phyloP scores from a whole-genome alignment of 2,888 invertebrate species.

The Cheiracanthium punctorium region DNA sequence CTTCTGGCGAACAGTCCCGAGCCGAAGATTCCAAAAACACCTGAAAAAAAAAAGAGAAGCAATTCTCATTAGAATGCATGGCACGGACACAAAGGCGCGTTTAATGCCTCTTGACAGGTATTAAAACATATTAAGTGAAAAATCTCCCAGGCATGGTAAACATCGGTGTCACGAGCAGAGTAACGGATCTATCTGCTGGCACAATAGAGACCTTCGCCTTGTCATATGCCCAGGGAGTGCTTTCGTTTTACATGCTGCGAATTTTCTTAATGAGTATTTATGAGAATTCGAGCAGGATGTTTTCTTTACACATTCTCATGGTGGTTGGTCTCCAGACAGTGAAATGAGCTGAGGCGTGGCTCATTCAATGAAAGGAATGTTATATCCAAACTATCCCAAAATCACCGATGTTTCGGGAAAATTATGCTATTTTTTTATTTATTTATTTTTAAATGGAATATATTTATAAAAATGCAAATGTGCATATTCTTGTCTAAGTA shows the following conservation, averaged over 20 bases:
- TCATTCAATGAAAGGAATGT: too few species aligned
- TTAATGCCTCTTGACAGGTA: constrained; percentile 59
- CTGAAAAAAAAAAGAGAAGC: constrained; percentile 42
- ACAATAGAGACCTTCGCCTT: neutral
- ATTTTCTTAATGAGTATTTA: neutral
- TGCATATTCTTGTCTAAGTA: too few species aligned
- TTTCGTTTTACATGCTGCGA: neutral
- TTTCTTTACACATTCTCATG: neutral
- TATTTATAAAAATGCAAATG: too few species aligned
- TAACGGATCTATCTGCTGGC: neutral
- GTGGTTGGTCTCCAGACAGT: neutral
- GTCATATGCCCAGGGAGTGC: neutral
- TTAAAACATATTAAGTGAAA: constrained; percentile 58
- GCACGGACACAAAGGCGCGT: constrained; percentile 7
- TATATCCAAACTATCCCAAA: too few species aligned
- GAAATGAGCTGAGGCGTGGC: neutral
- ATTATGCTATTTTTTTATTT: too few species aligned
- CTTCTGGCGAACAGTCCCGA: constrained; percentile 70
- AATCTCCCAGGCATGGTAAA: constrained; percentile 38
- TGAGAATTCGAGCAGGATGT: neutral
- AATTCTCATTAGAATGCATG: constrained; percentile 44
- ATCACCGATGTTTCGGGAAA: too few species aligned
- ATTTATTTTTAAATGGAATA: too few species aligned
- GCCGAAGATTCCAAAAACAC: constrained; percentile 72
- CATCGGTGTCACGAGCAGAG: constrained; percentile 42